These are phyloP conservation scores for Temnothorax ravouxi DNA, from an alignment of 2,888 invertebrate genomes.

Conservation along the genomic window DNA sequence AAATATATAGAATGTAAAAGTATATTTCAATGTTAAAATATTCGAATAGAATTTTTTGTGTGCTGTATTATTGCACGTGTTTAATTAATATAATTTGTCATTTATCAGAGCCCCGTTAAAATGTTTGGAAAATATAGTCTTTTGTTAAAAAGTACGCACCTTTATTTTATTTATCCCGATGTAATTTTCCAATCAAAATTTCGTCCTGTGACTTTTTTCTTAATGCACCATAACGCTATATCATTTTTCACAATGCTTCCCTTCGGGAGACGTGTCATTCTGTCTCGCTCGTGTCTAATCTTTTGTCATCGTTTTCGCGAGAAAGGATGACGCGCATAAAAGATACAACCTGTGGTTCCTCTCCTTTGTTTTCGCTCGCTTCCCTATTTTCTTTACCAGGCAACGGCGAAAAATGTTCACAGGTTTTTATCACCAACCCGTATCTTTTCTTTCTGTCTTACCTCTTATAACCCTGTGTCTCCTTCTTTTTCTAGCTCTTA, in stretches of 20 bases:
- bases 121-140: not conserved
- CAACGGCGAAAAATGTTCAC: slow-evolving; percentile 64
- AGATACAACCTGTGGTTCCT: slow-evolving; percentile 58
- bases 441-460: not conserved
- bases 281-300: slow-evolving; percentile 54
- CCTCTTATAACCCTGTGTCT: not conserved
- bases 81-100: not conserved
- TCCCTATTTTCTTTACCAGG: slow-evolving; percentile 59
- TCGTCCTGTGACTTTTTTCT: slow-evolving; percentile 18
- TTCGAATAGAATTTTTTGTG: not conserved
- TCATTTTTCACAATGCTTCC: slow-evolving; percentile 51
- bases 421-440: slow-evolving; percentile 59
- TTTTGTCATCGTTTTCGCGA: slow-evolving; percentile 65
- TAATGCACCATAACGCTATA: slow-evolving; percentile 28
- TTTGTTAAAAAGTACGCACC: not conserved
- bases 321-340: slow-evolving; percentile 59
- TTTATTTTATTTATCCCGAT: not conserved
- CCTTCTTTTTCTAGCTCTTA: not conserved
- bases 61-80: not conserved
- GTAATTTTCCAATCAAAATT: slow-evolving; percentile 10
- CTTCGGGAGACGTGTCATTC: slow-evolving; percentile 16
- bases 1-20: not conserved
- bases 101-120: not conserved
- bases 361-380: slow-evolving; percentile 34
- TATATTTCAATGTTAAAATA: not conserved